Evolutionary conservation across 2,888 invertebrate species (phyloP).

Genomic region (Pyralis farinalis): DNA sequence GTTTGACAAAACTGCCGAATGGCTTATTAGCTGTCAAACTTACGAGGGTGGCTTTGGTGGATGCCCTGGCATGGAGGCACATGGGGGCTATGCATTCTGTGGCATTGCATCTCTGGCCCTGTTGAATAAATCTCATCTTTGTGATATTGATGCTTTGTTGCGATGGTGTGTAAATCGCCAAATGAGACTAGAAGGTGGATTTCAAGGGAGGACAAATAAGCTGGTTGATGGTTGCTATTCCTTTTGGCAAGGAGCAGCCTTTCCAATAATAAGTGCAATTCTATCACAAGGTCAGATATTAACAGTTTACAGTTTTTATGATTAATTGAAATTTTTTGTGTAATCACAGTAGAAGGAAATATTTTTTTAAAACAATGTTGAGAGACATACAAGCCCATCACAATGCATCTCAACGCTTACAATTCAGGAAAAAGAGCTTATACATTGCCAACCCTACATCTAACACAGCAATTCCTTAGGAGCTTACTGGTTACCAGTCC

Average conservation of each 20-base stretch:
- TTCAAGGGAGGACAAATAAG: conserved; percentile 98
- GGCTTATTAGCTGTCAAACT: conserved; percentile 97
- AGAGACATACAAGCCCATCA: too few relatives aligned
- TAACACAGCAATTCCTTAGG: too few relatives aligned
- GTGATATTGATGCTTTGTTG: conserved; percentile 88
- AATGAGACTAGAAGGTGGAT: conserved; percentile 97
- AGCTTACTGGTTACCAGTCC: too few relatives aligned
- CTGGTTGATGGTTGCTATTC: conserved; percentile 99
- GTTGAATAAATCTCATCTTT: conserved; percentile 87
- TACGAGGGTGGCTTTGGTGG: conserved; percentile 99
- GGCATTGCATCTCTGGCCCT: conserved; percentile 94
- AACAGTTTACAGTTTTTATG: too few relatives aligned
- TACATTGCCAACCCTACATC: too few relatives aligned
- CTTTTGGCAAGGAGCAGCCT: conserved; percentile 98
- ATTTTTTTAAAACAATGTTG: too few relatives aligned
- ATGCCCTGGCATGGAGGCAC: conserved; percentile 94
- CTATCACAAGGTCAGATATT: conserved; percentile 71
- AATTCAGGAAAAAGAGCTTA: too few relatives aligned
- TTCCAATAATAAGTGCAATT: conserved; percentile 92
- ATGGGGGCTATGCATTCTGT: conserved; percentile 99
- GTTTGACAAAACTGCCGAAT: conserved; percentile 93
- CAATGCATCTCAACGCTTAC: too few relatives aligned
- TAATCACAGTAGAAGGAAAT: too few relatives aligned
- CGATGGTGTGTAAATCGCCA: conserved; percentile 95
- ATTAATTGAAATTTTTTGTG: too few relatives aligned